Evolutionary conservation across 2,113 vertebrate genomes (phyloP).

Genomic region (Muscicapa adusta): DNA sequence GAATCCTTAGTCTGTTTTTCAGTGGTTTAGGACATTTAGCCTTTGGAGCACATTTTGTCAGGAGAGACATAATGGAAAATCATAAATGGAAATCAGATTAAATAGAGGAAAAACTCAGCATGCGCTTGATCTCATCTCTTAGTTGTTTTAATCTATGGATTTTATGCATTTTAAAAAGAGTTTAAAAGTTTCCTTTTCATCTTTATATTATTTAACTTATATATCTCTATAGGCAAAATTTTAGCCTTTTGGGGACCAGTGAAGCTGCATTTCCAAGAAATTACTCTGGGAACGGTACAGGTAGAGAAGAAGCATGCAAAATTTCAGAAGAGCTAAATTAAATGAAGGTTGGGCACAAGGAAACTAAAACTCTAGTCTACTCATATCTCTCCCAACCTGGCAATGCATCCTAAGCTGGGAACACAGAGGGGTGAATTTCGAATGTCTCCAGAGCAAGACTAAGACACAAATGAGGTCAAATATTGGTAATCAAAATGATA

Average conservation of each 20-base stretch:
- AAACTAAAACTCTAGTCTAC: background rate
- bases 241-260: background rate
- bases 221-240: background rate
- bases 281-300: background rate
- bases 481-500: background rate
- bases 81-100: background rate
- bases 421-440: fast-evolving
- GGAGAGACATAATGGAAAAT: background rate
- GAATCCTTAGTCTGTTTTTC: background rate
- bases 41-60: background rate
- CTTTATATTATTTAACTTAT: background rate
- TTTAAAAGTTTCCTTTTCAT: background rate
- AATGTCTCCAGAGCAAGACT: background rate
- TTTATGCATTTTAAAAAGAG: background rate
- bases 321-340: background rate
- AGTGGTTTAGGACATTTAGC: background rate
- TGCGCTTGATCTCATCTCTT: background rate
- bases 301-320: background rate
- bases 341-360: background rate
- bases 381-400: background rate
- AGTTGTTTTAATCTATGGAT: background rate
- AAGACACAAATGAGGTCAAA: background rate
- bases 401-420: fast-evolving
- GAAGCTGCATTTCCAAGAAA: background rate
- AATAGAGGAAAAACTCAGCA: background rate